Conservation (phyloP, 2,797 vertebrate species). For the Psittacula echo region DNA sequence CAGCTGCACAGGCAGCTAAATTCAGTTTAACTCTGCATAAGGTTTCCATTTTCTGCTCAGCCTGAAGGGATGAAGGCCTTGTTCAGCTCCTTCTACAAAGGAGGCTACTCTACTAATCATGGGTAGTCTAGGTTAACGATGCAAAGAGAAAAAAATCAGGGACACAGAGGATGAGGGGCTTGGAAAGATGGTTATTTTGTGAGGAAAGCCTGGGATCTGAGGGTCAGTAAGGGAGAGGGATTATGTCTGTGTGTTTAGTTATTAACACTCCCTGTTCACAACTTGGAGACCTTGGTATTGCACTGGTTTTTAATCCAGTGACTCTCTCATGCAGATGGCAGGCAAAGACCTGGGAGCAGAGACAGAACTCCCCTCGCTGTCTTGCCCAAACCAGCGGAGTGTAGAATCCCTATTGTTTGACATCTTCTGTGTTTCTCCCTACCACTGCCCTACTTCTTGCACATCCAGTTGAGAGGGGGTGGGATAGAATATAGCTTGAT, state of each 20-base stretch:
- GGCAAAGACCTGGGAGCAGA: not conserved
- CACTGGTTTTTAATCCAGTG: not conserved
- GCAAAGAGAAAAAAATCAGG: not conserved
- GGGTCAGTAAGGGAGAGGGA: not conserved
- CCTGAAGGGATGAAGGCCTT: not conserved
- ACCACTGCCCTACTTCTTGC: not conserved
- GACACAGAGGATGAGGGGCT: accelerated
- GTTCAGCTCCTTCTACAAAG: not conserved
- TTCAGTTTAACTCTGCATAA: not conserved
- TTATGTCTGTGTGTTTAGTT: not conserved
- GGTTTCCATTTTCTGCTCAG: not conserved
- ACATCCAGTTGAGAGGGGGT: not conserved
- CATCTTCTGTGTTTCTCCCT: not conserved
- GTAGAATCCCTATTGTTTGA: not conserved
- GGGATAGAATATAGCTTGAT: not conserved
- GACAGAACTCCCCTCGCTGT: not conserved
- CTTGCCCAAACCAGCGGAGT: accelerated
- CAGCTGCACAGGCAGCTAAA: not conserved
- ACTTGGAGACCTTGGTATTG: not conserved
- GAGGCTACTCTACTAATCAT: no score
- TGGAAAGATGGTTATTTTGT: not conserved
- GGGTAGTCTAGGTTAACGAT: not conserved
- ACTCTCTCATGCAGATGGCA: not conserved
- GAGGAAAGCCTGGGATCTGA: not conserved
- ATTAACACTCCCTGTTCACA: not conserved